phyloP scores from a whole-genome alignment of 2,888 invertebrate species.

The Lepidonotus clava region DNA sequence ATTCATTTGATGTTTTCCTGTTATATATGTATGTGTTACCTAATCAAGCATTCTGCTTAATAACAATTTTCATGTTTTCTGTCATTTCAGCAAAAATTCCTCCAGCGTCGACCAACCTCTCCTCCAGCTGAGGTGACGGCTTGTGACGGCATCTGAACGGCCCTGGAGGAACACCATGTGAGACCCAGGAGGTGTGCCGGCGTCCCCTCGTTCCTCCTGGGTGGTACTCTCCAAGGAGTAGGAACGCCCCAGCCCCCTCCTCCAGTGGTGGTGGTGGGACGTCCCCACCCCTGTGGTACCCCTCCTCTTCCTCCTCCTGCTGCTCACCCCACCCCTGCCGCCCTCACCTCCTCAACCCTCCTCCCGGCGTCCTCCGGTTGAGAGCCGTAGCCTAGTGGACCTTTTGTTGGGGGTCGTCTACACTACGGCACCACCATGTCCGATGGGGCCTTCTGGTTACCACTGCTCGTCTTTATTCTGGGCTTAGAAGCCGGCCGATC shows the following conservation, averaged over 20 bases:
- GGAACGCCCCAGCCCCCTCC: neutral
- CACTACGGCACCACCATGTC: neutral
- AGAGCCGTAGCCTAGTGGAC: neutral
- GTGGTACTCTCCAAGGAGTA: neutral
- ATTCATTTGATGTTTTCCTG: no score
- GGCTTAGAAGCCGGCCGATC: slow-evolving; percentile 1
- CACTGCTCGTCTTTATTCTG: slow-evolving; percentile 21
- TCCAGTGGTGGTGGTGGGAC: neutral
- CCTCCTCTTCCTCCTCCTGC: neutral
- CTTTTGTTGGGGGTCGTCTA: neutral
- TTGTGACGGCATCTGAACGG: neutral
- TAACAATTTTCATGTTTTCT: no score
- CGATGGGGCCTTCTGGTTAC: slow-evolving; percentile 34
- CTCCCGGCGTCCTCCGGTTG: neutral
- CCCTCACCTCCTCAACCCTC: neutral
- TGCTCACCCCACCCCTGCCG: neutral
- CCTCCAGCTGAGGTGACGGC: neutral
- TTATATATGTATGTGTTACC: no score
- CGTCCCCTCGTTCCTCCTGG: slow-evolving; percentile 18
- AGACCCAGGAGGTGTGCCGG: neutral
- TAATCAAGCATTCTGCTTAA: no score
- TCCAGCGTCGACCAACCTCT: neutral
- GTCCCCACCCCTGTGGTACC: neutral
- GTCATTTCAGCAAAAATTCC: neutral
- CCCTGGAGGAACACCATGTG: slow-evolving; percentile 5